phyloP scores from a whole-genome alignment of 2,888 invertebrate genomes.

The Thymelicus lineola region DNA sequence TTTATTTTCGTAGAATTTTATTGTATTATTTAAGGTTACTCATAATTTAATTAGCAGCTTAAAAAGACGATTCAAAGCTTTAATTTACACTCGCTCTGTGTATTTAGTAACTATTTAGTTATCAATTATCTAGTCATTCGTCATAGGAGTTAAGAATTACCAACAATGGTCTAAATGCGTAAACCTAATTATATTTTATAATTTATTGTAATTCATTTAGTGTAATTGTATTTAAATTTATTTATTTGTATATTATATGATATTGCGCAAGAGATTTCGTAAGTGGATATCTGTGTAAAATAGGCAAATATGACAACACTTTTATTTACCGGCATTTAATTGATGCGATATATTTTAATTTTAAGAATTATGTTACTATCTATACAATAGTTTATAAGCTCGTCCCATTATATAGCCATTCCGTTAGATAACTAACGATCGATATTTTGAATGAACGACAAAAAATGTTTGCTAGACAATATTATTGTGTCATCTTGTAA shows the following conservation, averaged over 20 bases:
- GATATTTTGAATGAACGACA: background rate
- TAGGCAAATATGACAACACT: too few species aligned
- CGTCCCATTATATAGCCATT: background rate
- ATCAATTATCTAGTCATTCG: constrained; percentile 27
- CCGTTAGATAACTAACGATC: background rate
- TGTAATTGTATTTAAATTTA: constrained; percentile 15
- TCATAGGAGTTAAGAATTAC: constrained; percentile 2
- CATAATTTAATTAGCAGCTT: background rate
- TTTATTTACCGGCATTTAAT: constrained; percentile 1
- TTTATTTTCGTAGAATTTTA: background rate
- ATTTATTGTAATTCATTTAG: constrained; percentile 1
- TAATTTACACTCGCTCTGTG: constrained; percentile 11
- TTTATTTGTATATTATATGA: constrained; percentile 7
- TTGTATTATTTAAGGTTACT: background rate
- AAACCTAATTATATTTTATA: constrained; percentile 2
- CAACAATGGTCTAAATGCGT: background rate
- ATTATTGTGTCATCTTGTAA: constrained; percentile 5
- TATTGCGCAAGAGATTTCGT: background rate
- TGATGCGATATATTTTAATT: background rate
- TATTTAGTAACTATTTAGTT: constrained; percentile 4
- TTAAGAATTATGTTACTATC: background rate
- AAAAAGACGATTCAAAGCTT: constrained; percentile 19
- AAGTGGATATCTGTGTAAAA: background rate
- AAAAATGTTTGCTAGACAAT: constrained; percentile 2
- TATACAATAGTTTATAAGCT: background rate